Base-by-base conservation (phyloP, 2,113 vertebrate genomes). In the Poicephalus meyeri region DNA sequence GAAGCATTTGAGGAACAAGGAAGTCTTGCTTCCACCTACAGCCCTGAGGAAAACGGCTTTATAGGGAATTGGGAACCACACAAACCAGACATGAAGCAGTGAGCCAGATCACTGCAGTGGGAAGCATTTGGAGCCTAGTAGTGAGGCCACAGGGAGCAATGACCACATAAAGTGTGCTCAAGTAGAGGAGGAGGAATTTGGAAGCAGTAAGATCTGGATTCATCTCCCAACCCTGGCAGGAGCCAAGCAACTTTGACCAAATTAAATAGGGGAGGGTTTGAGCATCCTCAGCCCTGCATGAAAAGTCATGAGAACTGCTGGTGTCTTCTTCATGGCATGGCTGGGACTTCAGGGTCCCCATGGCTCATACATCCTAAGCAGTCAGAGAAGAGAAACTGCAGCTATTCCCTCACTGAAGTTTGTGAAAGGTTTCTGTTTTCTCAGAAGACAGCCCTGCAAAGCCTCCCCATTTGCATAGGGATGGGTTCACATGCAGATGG, bases 1-100 rank as follows among this genome's bases (percentile, higher is more conserved):
- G 71, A 78, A 96, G 64, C 8, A 44, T 26, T 5, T n/a, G 33
- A 61, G 37, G 31, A 81, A 55, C 8, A 72, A 42, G 33, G 47
- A 63, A 52, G 21, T 37, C 24, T 73, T 90, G 69, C 25, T 52
- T 79, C 26, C 13, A 84, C 31, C n/a, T 79, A 66, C 11, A 28
- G 3, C 3, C 29, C 64, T 9, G 21, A 68, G 35, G 47, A 64
- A 77, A 72, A 69, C 0, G 5, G 41, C 50, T 42, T 50, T 13
- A 6, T 23, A 31, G 33, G 46, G 85, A 65, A 71, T 2, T 49
- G 11, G 70, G 89, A 87, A 47, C 7, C 53, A 76, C 4, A 61
- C 13, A 53, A 42, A 56, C 2, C 49, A 61, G 63, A 9, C 11
- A 9, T 1, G 26, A 56, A 49, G 53, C 1, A 6, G 53, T 0